Percentiles rank a stretch among this genome's conserved stretches.
phyloP scores from a whole-genome alignment of 2,888 invertebrate species.

The Drosophila pseudotakahashii region DNA sequence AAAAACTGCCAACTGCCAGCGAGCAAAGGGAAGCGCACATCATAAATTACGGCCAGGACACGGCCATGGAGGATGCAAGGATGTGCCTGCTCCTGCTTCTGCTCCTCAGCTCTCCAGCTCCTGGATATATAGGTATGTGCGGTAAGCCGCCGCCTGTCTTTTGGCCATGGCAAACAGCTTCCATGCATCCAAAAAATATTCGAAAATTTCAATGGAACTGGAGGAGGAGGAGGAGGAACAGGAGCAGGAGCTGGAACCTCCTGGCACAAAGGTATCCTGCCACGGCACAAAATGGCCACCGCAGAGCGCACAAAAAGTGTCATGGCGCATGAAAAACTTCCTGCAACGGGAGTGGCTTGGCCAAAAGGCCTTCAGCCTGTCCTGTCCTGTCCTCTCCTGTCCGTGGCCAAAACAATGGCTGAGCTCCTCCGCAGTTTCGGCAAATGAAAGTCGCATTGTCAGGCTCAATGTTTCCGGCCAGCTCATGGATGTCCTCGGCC shows the following conservation, averaged over 20 bases:
- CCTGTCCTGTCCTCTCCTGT: constrained; percentile 5
- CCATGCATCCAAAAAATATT: constrained; percentile 78
- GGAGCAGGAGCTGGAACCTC: constrained; percentile 19
- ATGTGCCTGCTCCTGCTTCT: constrained; percentile 44
- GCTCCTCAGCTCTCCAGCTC: constrained; percentile 22
- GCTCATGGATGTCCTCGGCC: constrained; percentile 56
- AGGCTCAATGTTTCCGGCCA: constrained; percentile 80
- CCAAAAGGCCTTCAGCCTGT: constrained; percentile 32
- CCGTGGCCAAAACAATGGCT: constrained; percentile 72
- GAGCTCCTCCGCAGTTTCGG: constrained; percentile 49
- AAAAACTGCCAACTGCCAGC: constrained; percentile 65
- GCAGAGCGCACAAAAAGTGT: constrained; percentile 72
- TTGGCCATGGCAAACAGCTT: constrained; percentile 75
- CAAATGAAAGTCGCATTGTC: constrained; percentile 79
- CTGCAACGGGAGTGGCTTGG: constrained; percentile 53
- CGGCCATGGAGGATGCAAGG: constrained; percentile 61
- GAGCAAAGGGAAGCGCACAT: constrained; percentile 71
- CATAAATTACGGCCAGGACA: constrained; percentile 74
- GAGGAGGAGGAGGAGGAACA: constrained; percentile 8
- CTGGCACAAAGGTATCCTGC: constrained; percentile 35
- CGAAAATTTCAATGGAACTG: constrained; percentile 65
- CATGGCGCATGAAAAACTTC: constrained; percentile 81
- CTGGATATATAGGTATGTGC: constrained; percentile 30
- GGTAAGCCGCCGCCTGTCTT: constrained; percentile 74
- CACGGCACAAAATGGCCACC: constrained; percentile 72